Base-by-base conservation (phyloP, 2,797 vertebrate genomes). In the Enteromius radiatus region DNA sequence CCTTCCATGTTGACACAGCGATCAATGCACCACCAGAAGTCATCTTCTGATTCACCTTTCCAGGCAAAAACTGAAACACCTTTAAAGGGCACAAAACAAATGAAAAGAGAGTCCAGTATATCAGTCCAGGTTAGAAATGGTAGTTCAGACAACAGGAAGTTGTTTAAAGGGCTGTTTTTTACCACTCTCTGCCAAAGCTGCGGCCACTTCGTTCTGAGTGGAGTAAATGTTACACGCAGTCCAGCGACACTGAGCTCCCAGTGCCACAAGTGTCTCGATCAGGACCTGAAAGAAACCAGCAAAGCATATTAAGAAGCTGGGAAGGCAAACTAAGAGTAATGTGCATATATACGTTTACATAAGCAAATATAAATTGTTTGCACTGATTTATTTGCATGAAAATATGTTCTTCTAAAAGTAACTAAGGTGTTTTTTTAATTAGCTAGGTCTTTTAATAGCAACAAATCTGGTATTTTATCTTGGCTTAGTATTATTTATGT, bases 21-120 rank as follows among this genome's bases (percentile, higher is more conserved):
- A 91, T 99, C 98, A 49, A 99, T 99, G 91, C 97, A 99, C 98
- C 98, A 99, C 98, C 98, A 99, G 94, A 99, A 99, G 91, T 99
- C 98, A 76, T 99, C 98, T 92, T 99, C 98, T 0, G 97, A 98
- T 90, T 99, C 98, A 33, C 98, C 98, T 86, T 99, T 99, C 98
- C 98, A 99, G 56, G 98, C 97, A 90, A 99, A 99, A 89, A 99
- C 97, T 0, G 97, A 94, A 28, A 99, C 96, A 87, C 97, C 98
- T 99, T 65, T 78, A 54, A 73, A 47, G 80, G 43, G 71, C 52
- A 43, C 7, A 45, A 54, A 61, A 67, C 45, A 85, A 70, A 67
- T 63, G 73, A n/a, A 76, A 23, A 63, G 56, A 14, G 7, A 75
- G 68, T 80, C 63, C 23, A 64, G 52, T 54, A 63, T 8, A 26